A percentile compares a stretch with the other conserved stretches of the same genome.
Conservation (phyloP, 2,113 vertebrate species). For the Candoia aspera region DNA sequence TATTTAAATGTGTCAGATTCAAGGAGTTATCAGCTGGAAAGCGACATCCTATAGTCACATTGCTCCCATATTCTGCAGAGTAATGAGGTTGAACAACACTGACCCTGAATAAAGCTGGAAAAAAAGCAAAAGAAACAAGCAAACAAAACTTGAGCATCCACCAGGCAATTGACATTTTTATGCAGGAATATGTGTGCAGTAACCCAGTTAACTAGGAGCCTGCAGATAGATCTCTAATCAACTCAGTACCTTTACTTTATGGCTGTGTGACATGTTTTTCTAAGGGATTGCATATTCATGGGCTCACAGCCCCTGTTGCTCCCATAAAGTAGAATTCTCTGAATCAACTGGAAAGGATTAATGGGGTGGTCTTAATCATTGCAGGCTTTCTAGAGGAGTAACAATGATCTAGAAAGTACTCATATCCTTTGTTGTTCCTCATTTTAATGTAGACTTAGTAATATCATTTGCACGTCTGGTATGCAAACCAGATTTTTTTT, state of each 20-base stretch:
- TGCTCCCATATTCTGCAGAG: slow-evolving; percentile 66
- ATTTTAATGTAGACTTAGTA: not conserved
- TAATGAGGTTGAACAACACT: slow-evolving; percentile 71
- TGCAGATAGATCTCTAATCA: not conserved
- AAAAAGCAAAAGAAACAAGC: not conserved
- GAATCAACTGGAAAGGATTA: not conserved
- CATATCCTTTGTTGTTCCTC: not conserved
- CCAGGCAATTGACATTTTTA: not conserved
- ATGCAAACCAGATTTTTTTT: not conserved
- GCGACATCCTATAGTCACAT: slow-evolving; percentile 78
- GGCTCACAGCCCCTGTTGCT: not conserved
- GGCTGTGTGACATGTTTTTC: not conserved
- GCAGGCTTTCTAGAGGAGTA: not conserved
- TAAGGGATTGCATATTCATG: not conserved
- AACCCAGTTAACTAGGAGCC: not conserved
- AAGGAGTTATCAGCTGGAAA: slow-evolving; percentile 67
- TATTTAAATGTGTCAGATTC: slow-evolving; percentile 59
- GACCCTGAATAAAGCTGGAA: slow-evolving; percentile 81
- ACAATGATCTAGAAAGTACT: not conserved
- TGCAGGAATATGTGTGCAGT: not conserved
- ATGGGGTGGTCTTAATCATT: not conserved
- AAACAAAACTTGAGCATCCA: slow-evolving; percentile 31
- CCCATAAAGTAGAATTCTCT: not conserved
- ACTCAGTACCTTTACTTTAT: not conserved
- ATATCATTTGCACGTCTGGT: not conserved